Evolutionary conservation across 1,140 invertebrate genomes (phyloP).

Genomic region (Eumaeus atala): DNA sequence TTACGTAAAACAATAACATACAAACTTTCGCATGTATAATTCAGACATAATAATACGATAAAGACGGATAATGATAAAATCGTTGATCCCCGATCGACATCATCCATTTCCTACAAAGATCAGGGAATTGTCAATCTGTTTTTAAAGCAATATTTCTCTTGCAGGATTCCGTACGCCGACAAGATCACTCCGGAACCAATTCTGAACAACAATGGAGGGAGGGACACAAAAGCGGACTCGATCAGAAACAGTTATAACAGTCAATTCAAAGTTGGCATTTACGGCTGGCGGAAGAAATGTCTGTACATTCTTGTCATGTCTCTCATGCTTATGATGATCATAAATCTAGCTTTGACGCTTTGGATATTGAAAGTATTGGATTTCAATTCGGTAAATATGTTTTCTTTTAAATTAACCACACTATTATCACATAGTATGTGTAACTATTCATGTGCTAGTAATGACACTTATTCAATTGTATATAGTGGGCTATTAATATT

Average conservation of each 20-base stretch:
- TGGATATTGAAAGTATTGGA: conserved; percentile 97
- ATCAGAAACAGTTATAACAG: conserved; percentile 73
- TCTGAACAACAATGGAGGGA: conserved; percentile 61
- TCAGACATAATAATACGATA: no score
- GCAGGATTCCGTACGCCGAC: conserved; percentile 71
- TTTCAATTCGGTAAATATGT: conserved; percentile 90
- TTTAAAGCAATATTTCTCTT: conserved; percentile 48
- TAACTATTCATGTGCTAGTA: no score
- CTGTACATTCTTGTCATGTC: conserved; percentile 89
- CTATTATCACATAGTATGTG: no score
- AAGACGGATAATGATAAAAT: no score
- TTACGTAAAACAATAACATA: no score
- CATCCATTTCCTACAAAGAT: no score
- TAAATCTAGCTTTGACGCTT: conserved; percentile 94
- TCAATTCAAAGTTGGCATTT: conserved; percentile 89
- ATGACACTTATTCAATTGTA: no score
- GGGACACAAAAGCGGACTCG: conserved; percentile 67
- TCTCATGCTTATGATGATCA: conserved; percentile 91
- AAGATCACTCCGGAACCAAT: conserved; percentile 69
- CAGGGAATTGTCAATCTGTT: conserved; percentile 25
- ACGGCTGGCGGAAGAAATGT: conserved; percentile 96
- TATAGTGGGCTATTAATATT: no score
- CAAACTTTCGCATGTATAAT: no score
- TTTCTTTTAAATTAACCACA: no score
- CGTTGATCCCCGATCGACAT: no score